A percentile compares a stretch with the other conserved stretches of the same genome.
Evolutionary conservation across 2,888 invertebrate species (phyloP).

Genomic region (Drosophila hawaiiensis): DNA sequence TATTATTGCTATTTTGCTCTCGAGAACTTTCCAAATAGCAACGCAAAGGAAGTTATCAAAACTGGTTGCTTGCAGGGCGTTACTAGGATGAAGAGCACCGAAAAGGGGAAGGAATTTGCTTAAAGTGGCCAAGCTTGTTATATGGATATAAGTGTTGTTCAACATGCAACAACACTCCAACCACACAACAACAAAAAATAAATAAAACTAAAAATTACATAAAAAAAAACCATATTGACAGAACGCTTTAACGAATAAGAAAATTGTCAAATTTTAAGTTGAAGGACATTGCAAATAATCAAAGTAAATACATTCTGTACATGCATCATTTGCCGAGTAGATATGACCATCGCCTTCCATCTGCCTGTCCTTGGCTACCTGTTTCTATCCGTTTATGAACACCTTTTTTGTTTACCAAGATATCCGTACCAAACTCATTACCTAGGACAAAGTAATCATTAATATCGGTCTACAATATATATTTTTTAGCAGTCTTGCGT

Average conservation of each 20-base stretch:
- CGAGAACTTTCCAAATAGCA: constrained; percentile 36
- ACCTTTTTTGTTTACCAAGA: not conserved
- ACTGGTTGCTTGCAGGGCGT: not conserved
- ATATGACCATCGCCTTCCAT: not conserved
- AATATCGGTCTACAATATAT: not conserved
- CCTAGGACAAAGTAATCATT: not conserved
- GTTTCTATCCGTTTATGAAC: not conserved
- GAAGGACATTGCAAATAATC: not conserved
- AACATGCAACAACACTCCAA: constrained; percentile 11
- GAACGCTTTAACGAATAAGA: not conserved
- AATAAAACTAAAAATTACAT: not conserved
- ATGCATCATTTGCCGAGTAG: not conserved
- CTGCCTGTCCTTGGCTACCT: too few species aligned
- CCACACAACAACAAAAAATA: not conserved
- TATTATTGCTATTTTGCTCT: constrained; percentile 32
- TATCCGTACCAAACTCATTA: not conserved
- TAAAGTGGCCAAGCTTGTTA: constrained; percentile 18
- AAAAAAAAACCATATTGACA: not conserved
- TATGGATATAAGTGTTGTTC: constrained; percentile 18
- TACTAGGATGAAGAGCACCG: not conserved
- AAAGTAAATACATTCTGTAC: not conserved
- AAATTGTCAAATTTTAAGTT: not conserved
- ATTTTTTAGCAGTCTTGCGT: not conserved
- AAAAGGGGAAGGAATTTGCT: not conserved
- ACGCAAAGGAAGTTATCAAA: constrained; percentile 9